A percentile compares a stretch with the other conserved stretches of the same genome.
Evolutionary conservation across 2,888 invertebrate species (phyloP).

Genomic region (Petrolisthes cinctipes): DNA sequence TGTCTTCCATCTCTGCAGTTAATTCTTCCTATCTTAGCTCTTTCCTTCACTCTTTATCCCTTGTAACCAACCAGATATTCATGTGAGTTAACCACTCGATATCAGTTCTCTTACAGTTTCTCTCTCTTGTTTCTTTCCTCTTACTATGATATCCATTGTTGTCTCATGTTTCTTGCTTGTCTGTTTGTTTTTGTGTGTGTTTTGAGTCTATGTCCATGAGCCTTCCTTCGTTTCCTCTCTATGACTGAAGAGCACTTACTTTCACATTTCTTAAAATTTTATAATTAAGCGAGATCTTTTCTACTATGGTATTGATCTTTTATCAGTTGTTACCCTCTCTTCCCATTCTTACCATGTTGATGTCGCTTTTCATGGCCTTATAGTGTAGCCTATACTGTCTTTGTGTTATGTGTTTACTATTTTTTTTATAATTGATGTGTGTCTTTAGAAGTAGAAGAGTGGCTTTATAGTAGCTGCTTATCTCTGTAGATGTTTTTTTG

Average conservation of each 20-base stretch:
- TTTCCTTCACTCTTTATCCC: conserved; percentile 1
- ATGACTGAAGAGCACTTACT: too few relatives aligned
- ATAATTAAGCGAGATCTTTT: too few relatives aligned
- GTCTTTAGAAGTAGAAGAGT: too few relatives aligned
- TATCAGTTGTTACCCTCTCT: background rate
- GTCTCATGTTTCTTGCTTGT: conserved; percentile 8
- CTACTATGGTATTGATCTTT: background rate
- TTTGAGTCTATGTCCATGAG: background rate
- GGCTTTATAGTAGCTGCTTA: too few relatives aligned
- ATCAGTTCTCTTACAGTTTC: background rate
- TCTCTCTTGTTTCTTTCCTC: conserved; percentile 3
- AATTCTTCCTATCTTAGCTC: background rate
- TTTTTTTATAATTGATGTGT: too few relatives aligned
- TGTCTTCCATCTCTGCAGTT: background rate
- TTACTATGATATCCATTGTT: background rate
- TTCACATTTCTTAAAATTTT: too few relatives aligned
- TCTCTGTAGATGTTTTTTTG: too few relatives aligned
- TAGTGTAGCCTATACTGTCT: too few relatives aligned
- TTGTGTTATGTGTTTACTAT: too few relatives aligned
- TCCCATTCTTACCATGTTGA: background rate
- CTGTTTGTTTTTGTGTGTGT: background rate
- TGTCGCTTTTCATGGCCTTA: background rate
- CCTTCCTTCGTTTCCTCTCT: background rate
- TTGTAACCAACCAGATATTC: background rate
- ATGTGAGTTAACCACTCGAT: too few relatives aligned